phyloP scores from a whole-genome alignment of 2,888 invertebrate species.

The Ypsolopha sequella region DNA sequence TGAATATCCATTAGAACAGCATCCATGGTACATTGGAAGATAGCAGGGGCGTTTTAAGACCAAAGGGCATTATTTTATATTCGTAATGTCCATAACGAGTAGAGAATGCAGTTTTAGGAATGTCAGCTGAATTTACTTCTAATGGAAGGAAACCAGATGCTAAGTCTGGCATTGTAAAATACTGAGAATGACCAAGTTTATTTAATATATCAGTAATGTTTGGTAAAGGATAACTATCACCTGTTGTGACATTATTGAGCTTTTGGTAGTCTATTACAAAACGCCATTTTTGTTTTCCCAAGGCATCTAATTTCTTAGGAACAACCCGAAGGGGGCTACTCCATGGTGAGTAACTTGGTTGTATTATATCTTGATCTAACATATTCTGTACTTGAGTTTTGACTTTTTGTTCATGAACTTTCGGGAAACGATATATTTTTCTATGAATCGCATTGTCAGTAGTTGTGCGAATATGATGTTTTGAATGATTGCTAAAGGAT shows the following conservation, averaged over 20 bases:
- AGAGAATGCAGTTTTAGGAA: slow-evolving; percentile 21
- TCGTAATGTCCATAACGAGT: too few species aligned
- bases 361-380: slow-evolving; percentile 10
- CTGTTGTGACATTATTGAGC: slow-evolving; percentile 6
- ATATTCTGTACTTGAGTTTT: slow-evolving; percentile 7
- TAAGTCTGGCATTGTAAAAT: background rate
- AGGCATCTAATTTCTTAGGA: slow-evolving; percentile 10
- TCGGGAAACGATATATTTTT: slow-evolving; percentile 14
- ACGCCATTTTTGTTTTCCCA: slow-evolving; percentile 6
- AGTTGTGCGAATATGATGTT: slow-evolving; percentile 11
- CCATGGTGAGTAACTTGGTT: slow-evolving; percentile 3
- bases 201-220: slow-evolving; percentile 2
- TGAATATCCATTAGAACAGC: too few species aligned
- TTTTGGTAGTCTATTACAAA: slow-evolving; percentile 5
- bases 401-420: slow-evolving; percentile 13
- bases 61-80: too few species aligned
- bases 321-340: slow-evolving; percentile 9
- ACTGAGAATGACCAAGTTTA: background rate
- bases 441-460: slow-evolving; percentile 5
- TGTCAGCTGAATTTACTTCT: slow-evolving; percentile 12
- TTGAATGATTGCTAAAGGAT: slow-evolving; percentile 7
- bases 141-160: slow-evolving; percentile 2
- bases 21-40: too few species aligned
- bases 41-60: too few species aligned
- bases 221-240: slow-evolving; percentile 6